Base-by-base conservation (phyloP, 2,797 vertebrate species). In the Sebastes elongatus region DNA sequence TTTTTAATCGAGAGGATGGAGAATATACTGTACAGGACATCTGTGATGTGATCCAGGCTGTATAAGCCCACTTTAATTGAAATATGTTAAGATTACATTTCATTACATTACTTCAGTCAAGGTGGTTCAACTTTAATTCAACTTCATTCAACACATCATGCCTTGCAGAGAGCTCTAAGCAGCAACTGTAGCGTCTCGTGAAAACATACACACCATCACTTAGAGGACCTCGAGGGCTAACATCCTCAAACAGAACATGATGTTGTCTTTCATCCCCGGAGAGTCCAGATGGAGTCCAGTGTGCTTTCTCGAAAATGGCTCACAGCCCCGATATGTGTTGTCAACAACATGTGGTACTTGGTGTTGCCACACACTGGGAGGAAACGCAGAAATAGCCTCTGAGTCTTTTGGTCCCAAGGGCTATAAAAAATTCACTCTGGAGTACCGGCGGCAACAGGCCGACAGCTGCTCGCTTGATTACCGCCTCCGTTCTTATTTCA, bases 381-480 rank as follows among this genome's bases (percentile, higher is more conserved):
- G 67, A 86, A 86, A 81, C 3, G 8, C 70, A 78, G 81, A 91
- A 92, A 93, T 83, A 85, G 80, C 85, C 85, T 86, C 46, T 4
- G 82, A 85, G 80, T 81, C 74, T 28, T 28, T 27, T 7, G 61
- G 61, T 94, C 94, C 90, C 94, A 61, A 32, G 92, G 92, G 94
- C 88, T 74, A 91, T 90, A 89, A 93, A 88, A 91, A 88, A 95
- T 94, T 89, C 91, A 86, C 87, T 88, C 78, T 30, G 7, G 69
- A 68, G 80, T 73, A 74, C 82, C 59, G 13, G 76, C 76, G 6
- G 83, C 80, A 88, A 87, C 84, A 84, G 81, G 89, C 87, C 70
- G 88, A 86, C 93, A 93, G 89, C 91, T 91, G 91, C 88, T 85
- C 49, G 71, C 86, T 87, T 93, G 86, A 93, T 93, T 91, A 90